A percentile compares a stretch with the other conserved stretches of the same genome.
phyloP scores from a whole-genome alignment of 2,113 vertebrate species.

The Cercopithecus mona region DNA sequence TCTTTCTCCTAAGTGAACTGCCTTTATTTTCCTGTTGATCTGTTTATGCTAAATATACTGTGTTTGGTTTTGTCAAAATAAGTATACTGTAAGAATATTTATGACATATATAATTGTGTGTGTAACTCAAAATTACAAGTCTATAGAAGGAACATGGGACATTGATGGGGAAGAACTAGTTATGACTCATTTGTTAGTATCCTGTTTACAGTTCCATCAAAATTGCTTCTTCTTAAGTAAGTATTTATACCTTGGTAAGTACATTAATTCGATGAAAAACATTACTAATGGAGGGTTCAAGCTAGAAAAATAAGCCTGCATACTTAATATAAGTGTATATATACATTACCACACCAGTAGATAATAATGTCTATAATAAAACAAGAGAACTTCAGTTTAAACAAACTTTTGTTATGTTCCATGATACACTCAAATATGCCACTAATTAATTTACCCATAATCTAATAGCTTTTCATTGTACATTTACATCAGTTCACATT shows the following conservation, averaged over 20 bases:
- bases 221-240: conserved; percentile 20
- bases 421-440: neutral
- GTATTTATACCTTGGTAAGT: neutral
- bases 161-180: neutral
- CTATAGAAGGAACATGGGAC: neutral
- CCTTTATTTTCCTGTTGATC: neutral
- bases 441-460: conserved; percentile 33
- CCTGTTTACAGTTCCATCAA: conserved; percentile 8
- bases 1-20: neutral
- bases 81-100: neutral
- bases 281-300: neutral
- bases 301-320: neutral
- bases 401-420: conserved; percentile 6
- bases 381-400: conserved; percentile 9
- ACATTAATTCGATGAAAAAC: conserved; percentile 3
- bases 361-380: neutral
- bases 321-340: neutral
- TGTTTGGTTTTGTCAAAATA: conserved; percentile 34
- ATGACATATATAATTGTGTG: neutral
- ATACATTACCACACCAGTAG: neutral
- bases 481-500: neutral
- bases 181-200: neutral
- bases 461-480: conserved; percentile 10
- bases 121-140: neutral
- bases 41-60: neutral